Percentiles rank a stretch among this genome's conserved stretches.
phyloP scores from a whole-genome alignment of 2,797 vertebrate genomes.

The Acipenser ruthenus region DNA sequence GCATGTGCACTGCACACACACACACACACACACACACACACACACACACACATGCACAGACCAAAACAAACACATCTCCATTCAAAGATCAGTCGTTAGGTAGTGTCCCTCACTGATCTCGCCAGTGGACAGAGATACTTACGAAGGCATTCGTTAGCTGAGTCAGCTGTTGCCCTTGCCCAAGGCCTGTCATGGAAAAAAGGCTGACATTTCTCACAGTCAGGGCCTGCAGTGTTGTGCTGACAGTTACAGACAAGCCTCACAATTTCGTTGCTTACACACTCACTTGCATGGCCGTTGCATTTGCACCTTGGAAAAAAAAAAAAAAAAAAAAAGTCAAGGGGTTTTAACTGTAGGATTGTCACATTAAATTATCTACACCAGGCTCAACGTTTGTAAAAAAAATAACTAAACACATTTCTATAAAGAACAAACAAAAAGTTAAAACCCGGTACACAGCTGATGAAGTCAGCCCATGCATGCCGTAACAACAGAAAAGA shows the following conservation, averaged over 20 bases:
- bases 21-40: background rate
- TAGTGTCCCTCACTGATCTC: background rate
- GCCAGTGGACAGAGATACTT: slow-evolving; percentile 42
- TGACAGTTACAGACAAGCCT: slow-evolving; percentile 70
- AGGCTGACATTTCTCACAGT: slow-evolving; percentile 79
- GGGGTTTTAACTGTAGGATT: slow-evolving; percentile 34
- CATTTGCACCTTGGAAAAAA: slow-evolving; percentile 75
- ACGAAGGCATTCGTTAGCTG: slow-evolving; percentile 82
- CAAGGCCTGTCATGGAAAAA: slow-evolving; percentile 85
- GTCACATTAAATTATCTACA: slow-evolving; percentile 37
- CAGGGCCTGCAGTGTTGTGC: slow-evolving; percentile 70
- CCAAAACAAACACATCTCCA: background rate
- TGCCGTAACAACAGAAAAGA: no score
- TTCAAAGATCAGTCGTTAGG: background rate
- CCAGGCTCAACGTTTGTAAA: background rate
- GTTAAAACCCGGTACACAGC: no score
- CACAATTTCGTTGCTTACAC: slow-evolving; percentile 37
- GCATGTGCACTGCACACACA: no score
- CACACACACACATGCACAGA: background rate
- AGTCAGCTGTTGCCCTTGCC: slow-evolving; percentile 73
- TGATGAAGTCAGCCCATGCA: no score
- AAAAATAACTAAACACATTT: slow-evolving; percentile 27
- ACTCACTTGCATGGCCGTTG: slow-evolving; percentile 79
- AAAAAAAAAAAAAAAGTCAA: slow-evolving; percentile 6
- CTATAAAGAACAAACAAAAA: slow-evolving; percentile 38